Conservation (phyloP, 2,113 vertebrate genomes). For the Nipponia nippon region DNA sequence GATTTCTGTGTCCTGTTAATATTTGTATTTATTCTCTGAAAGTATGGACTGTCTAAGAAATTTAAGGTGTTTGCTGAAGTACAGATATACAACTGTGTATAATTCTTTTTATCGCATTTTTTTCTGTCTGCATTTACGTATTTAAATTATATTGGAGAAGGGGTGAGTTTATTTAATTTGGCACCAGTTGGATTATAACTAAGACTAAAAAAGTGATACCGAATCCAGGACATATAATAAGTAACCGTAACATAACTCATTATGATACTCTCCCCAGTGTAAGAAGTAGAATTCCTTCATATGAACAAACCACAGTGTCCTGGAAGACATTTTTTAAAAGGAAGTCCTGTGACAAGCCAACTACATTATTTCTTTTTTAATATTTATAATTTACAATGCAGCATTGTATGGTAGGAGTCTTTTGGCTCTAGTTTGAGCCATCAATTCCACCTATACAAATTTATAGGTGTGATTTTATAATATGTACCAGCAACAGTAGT, state of each 20-base stretch:
- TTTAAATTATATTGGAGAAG: background rate
- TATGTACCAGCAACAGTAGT: background rate
- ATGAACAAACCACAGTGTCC: background rate
- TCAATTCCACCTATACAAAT: background rate
- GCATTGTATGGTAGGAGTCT: background rate
- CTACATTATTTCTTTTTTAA: background rate
- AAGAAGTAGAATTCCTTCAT: background rate
- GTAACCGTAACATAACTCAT: background rate
- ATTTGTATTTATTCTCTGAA: background rate
- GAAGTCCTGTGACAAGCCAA: background rate
- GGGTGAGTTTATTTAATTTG: background rate
- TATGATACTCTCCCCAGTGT: background rate
- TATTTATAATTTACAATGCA: background rate
- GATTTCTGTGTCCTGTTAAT: background rate
- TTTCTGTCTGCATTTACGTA: background rate
- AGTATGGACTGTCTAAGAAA: background rate
- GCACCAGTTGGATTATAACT: background rate
- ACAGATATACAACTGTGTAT: background rate
- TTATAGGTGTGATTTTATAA: background rate
- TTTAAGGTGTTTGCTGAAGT: background rate
- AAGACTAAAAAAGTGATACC: background rate
- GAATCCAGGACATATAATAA: background rate
- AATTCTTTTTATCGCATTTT: background rate
- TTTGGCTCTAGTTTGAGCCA: background rate
- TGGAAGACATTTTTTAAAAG: background rate